Conservation (phyloP, 2,888 invertebrate species). For the Latrodectus elegans region DNA sequence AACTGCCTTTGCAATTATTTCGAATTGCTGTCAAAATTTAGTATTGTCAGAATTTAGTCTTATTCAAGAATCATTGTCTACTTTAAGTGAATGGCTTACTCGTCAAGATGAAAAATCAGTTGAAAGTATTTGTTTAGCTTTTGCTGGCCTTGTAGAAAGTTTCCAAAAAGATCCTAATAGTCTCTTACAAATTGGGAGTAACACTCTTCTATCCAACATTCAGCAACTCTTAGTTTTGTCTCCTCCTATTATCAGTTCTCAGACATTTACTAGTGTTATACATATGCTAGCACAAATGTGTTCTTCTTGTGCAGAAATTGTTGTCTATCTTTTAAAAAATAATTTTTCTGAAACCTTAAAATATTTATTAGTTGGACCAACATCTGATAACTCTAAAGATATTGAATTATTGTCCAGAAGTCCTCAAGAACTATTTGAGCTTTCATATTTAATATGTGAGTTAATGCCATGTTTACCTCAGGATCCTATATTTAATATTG, state of each 20-base stretch:
- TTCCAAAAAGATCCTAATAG: conserved; percentile 93
- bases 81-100: conserved; percentile 83
- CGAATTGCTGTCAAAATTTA: conserved; percentile 97
- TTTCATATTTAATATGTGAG: conserved; percentile 95
- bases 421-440: conserved; percentile 97
- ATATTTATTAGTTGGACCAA: conserved; percentile 84
- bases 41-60: conserved; percentile 95
- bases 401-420: conserved; percentile 82
- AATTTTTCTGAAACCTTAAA: conserved; percentile 96
- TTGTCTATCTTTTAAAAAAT: conserved; percentile 91
- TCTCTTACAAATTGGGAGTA: conserved; percentile 94
- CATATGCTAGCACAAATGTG: conserved; percentile 98
- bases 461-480: conserved; percentile 95
- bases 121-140: conserved; percentile 97
- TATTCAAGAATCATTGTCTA: conserved; percentile 88
- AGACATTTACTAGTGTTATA: conserved; percentile 96
- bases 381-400: conserved; percentile 30
- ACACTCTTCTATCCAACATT: conserved; percentile 91
- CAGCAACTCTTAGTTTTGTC: conserved; percentile 84
- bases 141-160: conserved; percentile 96
- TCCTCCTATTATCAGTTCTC: conserved; percentile 93
- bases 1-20: conserved; percentile 95
- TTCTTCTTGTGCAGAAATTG: conserved; percentile 93
- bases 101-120: conserved; percentile 96
- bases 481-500: conserved; percentile 96